These are phyloP conservation scores for Sebastes iracundus DNA, from an alignment of 2,797 vertebrate genomes.

Conservation along the genomic window DNA sequence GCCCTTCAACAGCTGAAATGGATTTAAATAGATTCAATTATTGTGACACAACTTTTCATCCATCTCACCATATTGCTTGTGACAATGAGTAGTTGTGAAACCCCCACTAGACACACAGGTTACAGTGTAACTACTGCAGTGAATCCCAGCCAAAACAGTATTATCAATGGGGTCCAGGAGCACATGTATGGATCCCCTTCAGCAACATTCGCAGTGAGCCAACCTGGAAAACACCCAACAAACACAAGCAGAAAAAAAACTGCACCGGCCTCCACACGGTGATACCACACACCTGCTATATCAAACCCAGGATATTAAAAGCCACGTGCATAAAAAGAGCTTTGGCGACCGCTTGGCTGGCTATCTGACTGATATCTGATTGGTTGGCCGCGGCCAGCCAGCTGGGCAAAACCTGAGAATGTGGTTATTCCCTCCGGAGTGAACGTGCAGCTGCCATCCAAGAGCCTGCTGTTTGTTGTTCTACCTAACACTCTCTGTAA, in stretches of 20 bases:
- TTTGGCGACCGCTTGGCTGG: neutral
- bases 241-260: neutral
- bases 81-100: neutral
- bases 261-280: neutral
- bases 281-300: slow-evolving; percentile 12
- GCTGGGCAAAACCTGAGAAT: slow-evolving; percentile 14
- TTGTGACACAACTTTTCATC: neutral
- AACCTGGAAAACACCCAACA: slow-evolving; percentile 10
- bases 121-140: neutral
- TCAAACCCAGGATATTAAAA: slow-evolving; percentile 31
- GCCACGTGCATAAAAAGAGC: neutral
- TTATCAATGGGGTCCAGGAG: neutral
- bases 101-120: neutral
- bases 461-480: slow-evolving; percentile 55
- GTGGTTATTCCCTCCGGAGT: slow-evolving; percentile 29
- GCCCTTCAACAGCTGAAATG: neutral
- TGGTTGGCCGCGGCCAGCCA: neutral
- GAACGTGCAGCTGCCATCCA: slow-evolving; percentile 59
- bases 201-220: slow-evolving; percentile 26
- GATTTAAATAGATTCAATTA: neutral
- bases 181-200: neutral
- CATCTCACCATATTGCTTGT: neutral
- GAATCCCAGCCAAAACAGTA: neutral
- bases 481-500: slow-evolving; percentile 62
- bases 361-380: slow-evolving; percentile 15